A percentile compares a stretch with the other conserved stretches of the same genome.
phyloP scores from a whole-genome alignment of 2,888 invertebrate species.

The Pharmacophagus antenor region DNA sequence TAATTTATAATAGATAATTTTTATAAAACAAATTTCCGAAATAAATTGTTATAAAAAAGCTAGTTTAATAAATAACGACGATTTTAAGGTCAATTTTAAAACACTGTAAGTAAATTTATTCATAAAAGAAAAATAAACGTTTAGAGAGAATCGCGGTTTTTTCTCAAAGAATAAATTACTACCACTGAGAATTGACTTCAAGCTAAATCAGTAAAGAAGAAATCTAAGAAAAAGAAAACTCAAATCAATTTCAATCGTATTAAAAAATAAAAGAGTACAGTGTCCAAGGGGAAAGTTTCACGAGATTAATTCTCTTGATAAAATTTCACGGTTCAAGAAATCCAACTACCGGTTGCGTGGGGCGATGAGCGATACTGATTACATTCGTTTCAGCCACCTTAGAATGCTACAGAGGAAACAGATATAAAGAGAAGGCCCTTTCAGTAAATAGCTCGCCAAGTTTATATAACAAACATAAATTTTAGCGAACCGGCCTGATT shows the following conservation, averaged over 20 bases:
- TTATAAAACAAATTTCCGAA: too few relatives aligned
- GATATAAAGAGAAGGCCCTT: too few relatives aligned
- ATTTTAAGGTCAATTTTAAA: too few relatives aligned
- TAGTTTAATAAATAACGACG: too few relatives aligned
- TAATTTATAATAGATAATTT: too few relatives aligned
- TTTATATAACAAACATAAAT: background rate
- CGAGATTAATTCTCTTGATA: slow-evolving; percentile 80
- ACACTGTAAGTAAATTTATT: too few relatives aligned
- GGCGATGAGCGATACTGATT: slow-evolving; percentile 80
- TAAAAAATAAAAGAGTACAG: slow-evolving; percentile 61
- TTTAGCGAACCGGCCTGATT: background rate
- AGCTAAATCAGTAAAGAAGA: slow-evolving; percentile 31
- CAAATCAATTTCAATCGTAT: slow-evolving; percentile 66
- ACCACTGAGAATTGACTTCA: slow-evolving; percentile 1
- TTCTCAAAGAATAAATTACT: background rate
- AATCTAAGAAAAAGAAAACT: slow-evolving; percentile 44
- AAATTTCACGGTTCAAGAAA: slow-evolving; percentile 81
- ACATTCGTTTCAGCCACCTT: slow-evolving; percentile 58
- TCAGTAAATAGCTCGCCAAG: background rate
- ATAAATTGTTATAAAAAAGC: too few relatives aligned
- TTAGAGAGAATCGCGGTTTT: too few relatives aligned
- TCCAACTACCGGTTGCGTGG: slow-evolving; percentile 79
- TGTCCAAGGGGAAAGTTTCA: slow-evolving; percentile 73
- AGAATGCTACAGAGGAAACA: slow-evolving; percentile 40
- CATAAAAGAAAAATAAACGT: too few relatives aligned